Base-by-base conservation (phyloP, 2,797 vertebrate genomes). In the Channallabes apus region DNA sequence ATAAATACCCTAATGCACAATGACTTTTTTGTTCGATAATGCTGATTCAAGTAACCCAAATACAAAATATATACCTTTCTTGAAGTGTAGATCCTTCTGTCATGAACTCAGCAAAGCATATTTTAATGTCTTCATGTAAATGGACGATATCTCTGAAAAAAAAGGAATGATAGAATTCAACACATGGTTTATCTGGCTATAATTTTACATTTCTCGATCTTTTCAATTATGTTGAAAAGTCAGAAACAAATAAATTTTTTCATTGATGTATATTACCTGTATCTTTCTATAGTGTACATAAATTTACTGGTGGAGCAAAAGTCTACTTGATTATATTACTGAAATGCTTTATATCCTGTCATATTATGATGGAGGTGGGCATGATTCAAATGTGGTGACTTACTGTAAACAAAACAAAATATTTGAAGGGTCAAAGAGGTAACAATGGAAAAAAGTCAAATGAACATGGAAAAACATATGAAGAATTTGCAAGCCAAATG, bases 321-420 rank as follows among this genome's bases (percentile, higher is more conserved):
- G 22, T 64, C 35, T 77, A 14, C 18, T 27, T 64, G 22, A 62
- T 80, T 35, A 64, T 27, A 64, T 15, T 15, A 3, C 22, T 41
- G 11, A 64, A 64, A 64, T 80, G 58, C 12, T 64, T 64, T 80
- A 80, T 64, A 41, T 35, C 35, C 58, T 79, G 58, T n/a, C 6
- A 64, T 7, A n/a, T 46, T 80, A 38, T 64, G 59, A 64, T 46
- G 59, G 62, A 12, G 58, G 77, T 15, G 20, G 35, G 58, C 22
- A 64, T 41, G 27, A 46, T 61, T 80, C 14, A 62, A 6, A 79
- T 64, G 17, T 79, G 59, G 4, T 62, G 32, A 79, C 1, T 38
- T n/a, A n/a, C n/a, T n/a, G n/a, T 41, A 24, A 79, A 35, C 59
- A 79, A 77, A 77, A 76, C 73, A 29, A 76, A 54, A 76, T 29